These are phyloP conservation scores for Tragelaphus scriptus DNA, from an alignment of 2,113 vertebrate genomes.

Conservation along the genomic window DNA sequence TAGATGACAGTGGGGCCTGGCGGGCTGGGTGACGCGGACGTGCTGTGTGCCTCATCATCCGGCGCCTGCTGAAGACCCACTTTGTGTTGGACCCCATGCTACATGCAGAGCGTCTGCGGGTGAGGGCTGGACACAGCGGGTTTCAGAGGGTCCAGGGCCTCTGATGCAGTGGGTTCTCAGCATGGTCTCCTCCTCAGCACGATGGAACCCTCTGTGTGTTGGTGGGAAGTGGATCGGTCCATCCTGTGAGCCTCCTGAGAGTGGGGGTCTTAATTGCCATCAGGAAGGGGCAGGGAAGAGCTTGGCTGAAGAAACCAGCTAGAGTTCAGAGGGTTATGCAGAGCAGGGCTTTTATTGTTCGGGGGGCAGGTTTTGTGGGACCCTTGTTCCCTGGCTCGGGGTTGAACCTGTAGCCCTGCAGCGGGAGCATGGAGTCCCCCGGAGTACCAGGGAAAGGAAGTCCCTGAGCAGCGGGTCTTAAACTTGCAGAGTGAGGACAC, in stretches of 20 bases:
- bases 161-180: neutral
- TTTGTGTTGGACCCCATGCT: neutral
- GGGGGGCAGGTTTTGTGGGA: neutral
- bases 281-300: neutral
- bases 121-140: neutral
- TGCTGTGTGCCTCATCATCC: rapidly evolving
- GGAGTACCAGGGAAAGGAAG: neutral
- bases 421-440: neutral
- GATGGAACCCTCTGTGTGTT: too few species aligned
- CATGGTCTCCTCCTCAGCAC: neutral
- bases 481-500: rapidly evolving
- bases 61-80: neutral
- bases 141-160: neutral
- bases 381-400: neutral
- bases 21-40: rapidly evolving
- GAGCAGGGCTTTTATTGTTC: neutral
- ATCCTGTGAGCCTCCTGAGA: rapidly evolving
- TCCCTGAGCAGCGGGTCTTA: neutral
- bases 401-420: neutral
- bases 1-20: rapidly evolving
- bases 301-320: neutral
- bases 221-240: rapidly evolving
- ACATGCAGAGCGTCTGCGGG: rapidly evolving
- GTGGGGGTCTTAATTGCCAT: neutral
- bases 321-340: rapidly evolving